phyloP scores from a whole-genome alignment of 1,140 invertebrate genomes.

The Ceratina japonica region DNA sequence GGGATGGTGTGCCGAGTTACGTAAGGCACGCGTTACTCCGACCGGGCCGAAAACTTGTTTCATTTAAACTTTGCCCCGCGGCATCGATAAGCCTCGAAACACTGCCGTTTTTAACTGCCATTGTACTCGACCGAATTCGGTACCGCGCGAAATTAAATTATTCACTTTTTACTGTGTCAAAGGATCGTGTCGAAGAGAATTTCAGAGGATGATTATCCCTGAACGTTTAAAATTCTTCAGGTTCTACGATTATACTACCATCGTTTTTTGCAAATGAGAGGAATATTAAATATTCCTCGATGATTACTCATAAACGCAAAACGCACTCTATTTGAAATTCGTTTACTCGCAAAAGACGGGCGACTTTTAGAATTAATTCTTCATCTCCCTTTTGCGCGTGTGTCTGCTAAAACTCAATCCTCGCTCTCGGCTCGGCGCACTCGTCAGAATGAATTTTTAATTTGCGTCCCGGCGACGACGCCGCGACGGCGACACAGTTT shows the following conservation, averaged over 20 bases:
- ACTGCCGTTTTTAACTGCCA: constrained; percentile 39
- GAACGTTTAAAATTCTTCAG: no score
- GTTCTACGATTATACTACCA: no score
- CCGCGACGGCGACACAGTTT: background rate
- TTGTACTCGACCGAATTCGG: background rate
- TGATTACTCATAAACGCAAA: no score
- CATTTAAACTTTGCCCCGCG: constrained; percentile 71
- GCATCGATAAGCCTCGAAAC: constrained; percentile 69
- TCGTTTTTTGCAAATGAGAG: no score
- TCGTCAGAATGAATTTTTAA: constrained; percentile 9
- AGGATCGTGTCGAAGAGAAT: background rate
- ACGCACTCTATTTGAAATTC: background rate
- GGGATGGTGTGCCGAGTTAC: constrained; percentile 56
- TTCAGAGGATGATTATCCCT: no score
- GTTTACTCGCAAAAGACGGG: background rate
- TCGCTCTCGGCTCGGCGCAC: background rate
- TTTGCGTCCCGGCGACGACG: background rate
- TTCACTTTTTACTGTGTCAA: background rate
- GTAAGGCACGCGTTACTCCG: constrained; percentile 56
- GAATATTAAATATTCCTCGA: no score
- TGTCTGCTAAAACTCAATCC: background rate
- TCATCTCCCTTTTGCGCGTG: background rate
- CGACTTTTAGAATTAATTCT: constrained; percentile 1
- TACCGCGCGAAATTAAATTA: background rate
- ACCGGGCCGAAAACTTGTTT: constrained; percentile 71